Evolutionary conservation across 64 coral and sea anemone genomes (phyloP).

Genomic region (Cladopsammia gracilis): DNA sequence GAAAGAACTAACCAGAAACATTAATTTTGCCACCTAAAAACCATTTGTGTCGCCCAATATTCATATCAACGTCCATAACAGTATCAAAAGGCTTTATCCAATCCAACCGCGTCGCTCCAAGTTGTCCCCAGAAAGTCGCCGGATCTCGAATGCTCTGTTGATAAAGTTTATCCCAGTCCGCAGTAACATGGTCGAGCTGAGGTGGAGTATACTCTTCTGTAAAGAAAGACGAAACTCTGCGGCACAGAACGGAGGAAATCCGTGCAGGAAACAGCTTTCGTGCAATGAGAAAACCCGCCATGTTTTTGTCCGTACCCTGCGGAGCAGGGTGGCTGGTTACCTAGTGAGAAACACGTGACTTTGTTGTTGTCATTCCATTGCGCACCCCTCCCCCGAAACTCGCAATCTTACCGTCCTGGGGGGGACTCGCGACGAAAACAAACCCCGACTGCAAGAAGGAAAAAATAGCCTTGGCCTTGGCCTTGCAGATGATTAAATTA

Average conservation of each 20-base stretch:
- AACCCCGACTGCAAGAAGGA: too few species aligned
- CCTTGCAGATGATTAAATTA: too few species aligned
- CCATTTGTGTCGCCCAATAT: slow-evolving; percentile 87
- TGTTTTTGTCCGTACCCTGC: slow-evolving; percentile 9
- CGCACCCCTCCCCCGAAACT: neutral
- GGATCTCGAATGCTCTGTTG: slow-evolving; percentile 82
- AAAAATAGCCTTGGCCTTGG: too few species aligned
- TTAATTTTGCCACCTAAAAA: slow-evolving; percentile 92
- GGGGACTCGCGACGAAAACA: too few species aligned
- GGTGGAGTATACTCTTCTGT: slow-evolving; percentile 79
- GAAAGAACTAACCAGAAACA: slow-evolving; percentile 81
- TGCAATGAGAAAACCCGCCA: slow-evolving; percentile 58
- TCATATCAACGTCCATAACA: slow-evolving; percentile 94
- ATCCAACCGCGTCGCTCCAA: slow-evolving; percentile 70
- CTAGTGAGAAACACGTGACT: neutral
- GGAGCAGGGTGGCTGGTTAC: neutral
- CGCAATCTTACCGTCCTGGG: too few species aligned
- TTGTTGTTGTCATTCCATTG: neutral
- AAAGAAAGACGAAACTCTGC: slow-evolving; percentile 84
- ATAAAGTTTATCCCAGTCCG: slow-evolving; percentile 81
- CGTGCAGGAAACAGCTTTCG: slow-evolving; percentile 25
- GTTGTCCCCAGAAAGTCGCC: slow-evolving; percentile 88
- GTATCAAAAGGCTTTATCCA: slow-evolving; percentile 91
- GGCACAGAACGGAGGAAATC: slow-evolving; percentile 19
- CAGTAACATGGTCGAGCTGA: slow-evolving; percentile 77